phyloP scores from a whole-genome alignment of 2,113 vertebrate species.

The Calyptommatus sinebrachiatus region DNA sequence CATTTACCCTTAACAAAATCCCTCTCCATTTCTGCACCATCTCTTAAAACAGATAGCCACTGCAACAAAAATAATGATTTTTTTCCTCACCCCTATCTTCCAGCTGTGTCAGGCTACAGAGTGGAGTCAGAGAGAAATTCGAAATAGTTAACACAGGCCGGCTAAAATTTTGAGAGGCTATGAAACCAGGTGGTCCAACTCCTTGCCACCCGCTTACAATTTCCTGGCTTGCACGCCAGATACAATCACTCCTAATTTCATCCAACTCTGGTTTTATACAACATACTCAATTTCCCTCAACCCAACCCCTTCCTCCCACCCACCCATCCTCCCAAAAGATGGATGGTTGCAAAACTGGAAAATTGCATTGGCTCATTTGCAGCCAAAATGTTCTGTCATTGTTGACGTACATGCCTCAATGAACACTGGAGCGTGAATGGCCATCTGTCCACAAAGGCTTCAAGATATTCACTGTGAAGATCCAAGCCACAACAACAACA shows the following conservation, averaged over 20 bases:
- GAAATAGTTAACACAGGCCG: neutral
- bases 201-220: neutral
- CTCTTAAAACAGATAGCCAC: too few species aligned
- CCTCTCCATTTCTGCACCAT: neutral
- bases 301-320: neutral
- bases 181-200: neutral
- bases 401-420: conserved; percentile 2
- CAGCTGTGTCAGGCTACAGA: neutral
- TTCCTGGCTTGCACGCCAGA: neutral
- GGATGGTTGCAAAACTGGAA: neutral
- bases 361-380: neutral
- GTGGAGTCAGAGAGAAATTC: neutral
- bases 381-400: conserved; percentile 23
- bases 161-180: neutral
- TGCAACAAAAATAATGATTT: neutral
- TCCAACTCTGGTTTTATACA: conserved; percentile 1
- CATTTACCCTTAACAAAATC: neutral
- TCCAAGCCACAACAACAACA: conserved; percentile 7
- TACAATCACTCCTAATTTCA: neutral
- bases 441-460: conserved; percentile 25
- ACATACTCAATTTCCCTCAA: neutral
- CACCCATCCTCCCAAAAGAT: neutral
- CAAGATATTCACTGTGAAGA: neutral
- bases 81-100: too few species aligned
- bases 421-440: neutral